Conservation (phyloP, 1,140 invertebrate genomes). For the Chelonus insularis region DNA sequence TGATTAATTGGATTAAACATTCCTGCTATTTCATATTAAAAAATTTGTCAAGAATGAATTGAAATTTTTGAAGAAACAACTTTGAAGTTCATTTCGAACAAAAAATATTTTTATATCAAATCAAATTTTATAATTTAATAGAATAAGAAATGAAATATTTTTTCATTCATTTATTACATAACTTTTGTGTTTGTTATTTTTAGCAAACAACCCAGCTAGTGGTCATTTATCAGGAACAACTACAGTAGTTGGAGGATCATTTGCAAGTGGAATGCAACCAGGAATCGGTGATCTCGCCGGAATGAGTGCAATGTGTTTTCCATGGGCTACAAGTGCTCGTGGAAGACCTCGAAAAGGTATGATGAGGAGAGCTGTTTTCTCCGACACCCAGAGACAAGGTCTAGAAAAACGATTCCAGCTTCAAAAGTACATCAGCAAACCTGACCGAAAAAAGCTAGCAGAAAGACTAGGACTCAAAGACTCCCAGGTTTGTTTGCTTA, state of each 20-base stretch:
- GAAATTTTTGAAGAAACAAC: too few species aligned
- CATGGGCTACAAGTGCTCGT: slow-evolving; percentile 76
- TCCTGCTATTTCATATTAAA: too few species aligned
- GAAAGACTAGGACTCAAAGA: slow-evolving; percentile 95
- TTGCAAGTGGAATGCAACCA: slow-evolving; percentile 60
- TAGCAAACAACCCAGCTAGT: slow-evolving; percentile 40
- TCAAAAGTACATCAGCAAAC: slow-evolving; percentile 98
- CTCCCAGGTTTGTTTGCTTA: slow-evolving; percentile 71
- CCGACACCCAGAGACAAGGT: slow-evolving; percentile 90
- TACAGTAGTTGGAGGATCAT: slow-evolving; percentile 62
- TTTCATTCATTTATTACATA: background rate
- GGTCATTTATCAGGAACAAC: slow-evolving; percentile 53
- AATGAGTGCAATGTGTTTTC: slow-evolving; percentile 63
- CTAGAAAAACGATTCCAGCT: slow-evolving; percentile 93
- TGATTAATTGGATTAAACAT: too few species aligned
- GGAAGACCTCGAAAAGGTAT: slow-evolving; percentile 89
- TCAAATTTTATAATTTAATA: too few species aligned
- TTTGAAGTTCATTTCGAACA: too few species aligned
- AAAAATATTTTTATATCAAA: too few species aligned
- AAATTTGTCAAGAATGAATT: too few species aligned
- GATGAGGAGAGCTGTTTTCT: slow-evolving; percentile 91
- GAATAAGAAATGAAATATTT: too few species aligned
- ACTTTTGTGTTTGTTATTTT: background rate
- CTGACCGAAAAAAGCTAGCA: slow-evolving; percentile 93
- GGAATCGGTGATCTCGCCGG: slow-evolving; percentile 48